A percentile compares a stretch with the other conserved stretches of the same genome.
Conservation (phyloP, 2,888 invertebrate species). For the Nomada fucata region DNA sequence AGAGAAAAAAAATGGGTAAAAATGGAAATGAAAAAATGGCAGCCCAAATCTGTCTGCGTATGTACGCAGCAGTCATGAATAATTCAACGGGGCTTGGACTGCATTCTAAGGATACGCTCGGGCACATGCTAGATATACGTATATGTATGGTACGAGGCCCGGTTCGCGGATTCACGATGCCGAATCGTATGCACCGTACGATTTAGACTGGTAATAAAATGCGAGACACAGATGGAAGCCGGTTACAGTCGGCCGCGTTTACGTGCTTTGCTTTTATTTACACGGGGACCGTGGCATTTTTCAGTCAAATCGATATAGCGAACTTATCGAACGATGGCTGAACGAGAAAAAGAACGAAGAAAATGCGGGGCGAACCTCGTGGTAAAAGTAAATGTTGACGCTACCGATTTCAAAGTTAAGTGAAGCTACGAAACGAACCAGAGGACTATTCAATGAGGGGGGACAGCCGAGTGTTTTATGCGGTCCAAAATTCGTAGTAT, state of each 20-base stretch:
- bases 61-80: slow-evolving; percentile 55
- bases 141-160: not conserved
- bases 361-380: not conserved
- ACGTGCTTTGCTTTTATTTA: slow-evolving; percentile 13
- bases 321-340: not conserved
- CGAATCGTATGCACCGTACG: slow-evolving; percentile 31
- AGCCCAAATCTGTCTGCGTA: slow-evolving; percentile 37
- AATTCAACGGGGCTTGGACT: slow-evolving; percentile 62
- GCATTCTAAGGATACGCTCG: slow-evolving; percentile 63
- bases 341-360: too few species aligned
- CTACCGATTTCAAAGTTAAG: not conserved
- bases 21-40: slow-evolving; percentile 18
- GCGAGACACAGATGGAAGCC: slow-evolving; percentile 27
- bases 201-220: slow-evolving; percentile 52
- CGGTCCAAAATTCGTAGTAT: not conserved
- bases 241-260: slow-evolving; percentile 8
- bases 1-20: not conserved
- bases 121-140: slow-evolving; percentile 52
- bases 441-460: not conserved
- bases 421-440: not conserved
- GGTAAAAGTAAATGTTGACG: slow-evolving; percentile 1
- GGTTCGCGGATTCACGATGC: slow-evolving; percentile 46
- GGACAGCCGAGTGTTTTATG: not conserved
- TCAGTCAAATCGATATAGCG: slow-evolving; percentile 17
- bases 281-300: not conserved